Evolutionary conservation across 2,797 vertebrate genomes (phyloP), one percentile per base, ranked within the genome.

Genomic region (Enteromius paludinosus): DNA sequence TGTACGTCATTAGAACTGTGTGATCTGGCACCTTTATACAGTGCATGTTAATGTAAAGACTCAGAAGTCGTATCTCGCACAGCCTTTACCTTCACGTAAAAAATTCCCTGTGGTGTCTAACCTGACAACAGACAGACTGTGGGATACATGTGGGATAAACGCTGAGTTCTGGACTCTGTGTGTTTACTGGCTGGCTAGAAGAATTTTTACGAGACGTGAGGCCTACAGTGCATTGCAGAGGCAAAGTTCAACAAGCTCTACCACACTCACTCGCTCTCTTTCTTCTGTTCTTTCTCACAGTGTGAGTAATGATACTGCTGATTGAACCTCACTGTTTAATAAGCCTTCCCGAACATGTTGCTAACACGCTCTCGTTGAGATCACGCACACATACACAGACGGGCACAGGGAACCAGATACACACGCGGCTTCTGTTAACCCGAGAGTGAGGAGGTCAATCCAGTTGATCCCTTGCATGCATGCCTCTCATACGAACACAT

Each of bases 341-440:
- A 86, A 82, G 54, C 62, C 61, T 84, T 83, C 74, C 62, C 7
- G 49, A 81, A 76, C 80, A 68, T 83, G 83, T 49, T 82, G 78
- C 77, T 28, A 45, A 83, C 66, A 73, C 65, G 81, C 45, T 82
- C 38, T 28, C 38, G 20, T 61, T 64, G 25, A 78, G 43, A 73
- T 73, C 77, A 62, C 69, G 18, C 77, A 79, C 86, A 78, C 85
- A 82, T 68, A 73, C 81, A 65, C 85, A 84, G 70, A 78, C 80
- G 74, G 73, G 83, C 82, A 81, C 85, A 45, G 38, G 69, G 85
- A 86, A 81, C 78, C 81, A 86, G 86, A 89, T 87, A 92, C 87
- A 91, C 81, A 90, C 77, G 61, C 86, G 81, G 93, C 94, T 94
- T 94, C 94, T 94, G 92, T 94, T 94, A 95, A 95, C 93, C 93